Evolutionary conservation across 2,888 invertebrate genomes (phyloP).

Genomic region (Phasia obesa): DNA sequence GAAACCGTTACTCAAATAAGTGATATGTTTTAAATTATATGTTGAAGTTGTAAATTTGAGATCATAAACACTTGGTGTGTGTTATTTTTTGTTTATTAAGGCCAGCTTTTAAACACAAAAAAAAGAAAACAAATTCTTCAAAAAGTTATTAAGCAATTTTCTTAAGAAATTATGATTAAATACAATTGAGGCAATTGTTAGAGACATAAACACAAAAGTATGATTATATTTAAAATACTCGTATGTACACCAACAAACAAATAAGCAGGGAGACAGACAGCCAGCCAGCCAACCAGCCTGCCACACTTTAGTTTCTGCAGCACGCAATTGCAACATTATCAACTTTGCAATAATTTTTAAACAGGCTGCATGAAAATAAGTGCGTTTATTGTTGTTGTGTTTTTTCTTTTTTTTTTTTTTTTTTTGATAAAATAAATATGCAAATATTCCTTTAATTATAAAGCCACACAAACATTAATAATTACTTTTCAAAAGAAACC

Average conservation of each 20-base stretch:
- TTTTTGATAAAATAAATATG: slow-evolving; percentile 20
- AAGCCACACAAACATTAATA: slow-evolving; percentile 1
- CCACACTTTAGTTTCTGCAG: slow-evolving; percentile 47
- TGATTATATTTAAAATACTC: slow-evolving; percentile 31
- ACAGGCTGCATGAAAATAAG: slow-evolving; percentile 34
- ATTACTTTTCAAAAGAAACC: slow-evolving; percentile 3
- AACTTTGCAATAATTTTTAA: slow-evolving; percentile 20
- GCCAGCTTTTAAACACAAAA: background rate
- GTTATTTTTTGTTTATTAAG: background rate
- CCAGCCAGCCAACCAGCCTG: slow-evolving; percentile 14
- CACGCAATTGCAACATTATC: slow-evolving; percentile 70
- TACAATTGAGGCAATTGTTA: slow-evolving; percentile 59
- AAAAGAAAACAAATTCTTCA: slow-evolving; percentile 11
- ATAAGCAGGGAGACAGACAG: too few relatives aligned
- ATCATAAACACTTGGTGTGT: slow-evolving; percentile 63
- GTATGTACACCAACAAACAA: background rate
- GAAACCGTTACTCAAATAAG: slow-evolving; percentile 51
- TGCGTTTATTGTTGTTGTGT: too few relatives aligned
- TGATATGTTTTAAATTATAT: slow-evolving; percentile 68
- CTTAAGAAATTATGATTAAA: slow-evolving; percentile 57
- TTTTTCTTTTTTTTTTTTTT: slow-evolving; percentile 21
- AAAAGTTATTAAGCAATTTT: slow-evolving; percentile 66
- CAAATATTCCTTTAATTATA: slow-evolving; percentile 22
- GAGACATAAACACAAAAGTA: slow-evolving; percentile 34
- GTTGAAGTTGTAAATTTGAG: slow-evolving; percentile 69